Evolutionary conservation across 2,113 vertebrate genomes (phyloP).

Genomic region (Serilophus lunatus): DNA sequence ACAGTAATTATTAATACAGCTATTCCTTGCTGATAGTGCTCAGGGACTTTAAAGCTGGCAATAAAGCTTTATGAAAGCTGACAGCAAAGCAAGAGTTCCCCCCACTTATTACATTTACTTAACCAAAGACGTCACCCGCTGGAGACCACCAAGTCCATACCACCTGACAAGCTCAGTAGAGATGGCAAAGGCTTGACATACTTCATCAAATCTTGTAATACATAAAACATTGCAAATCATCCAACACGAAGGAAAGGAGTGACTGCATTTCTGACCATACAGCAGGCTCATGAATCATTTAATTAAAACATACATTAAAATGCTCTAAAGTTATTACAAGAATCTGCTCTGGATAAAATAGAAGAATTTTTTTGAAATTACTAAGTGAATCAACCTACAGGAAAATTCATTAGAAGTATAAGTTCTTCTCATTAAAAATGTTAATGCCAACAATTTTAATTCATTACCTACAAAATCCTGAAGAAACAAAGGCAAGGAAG

Average conservation of each 20-base stretch:
- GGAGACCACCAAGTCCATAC: not conserved
- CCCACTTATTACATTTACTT: constrained; percentile 1
- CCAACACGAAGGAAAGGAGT: not conserved
- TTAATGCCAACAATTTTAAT: not conserved
- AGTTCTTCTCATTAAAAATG: not conserved
- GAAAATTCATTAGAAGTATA: not conserved
- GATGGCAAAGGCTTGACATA: not conserved
- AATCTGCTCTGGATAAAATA: not conserved
- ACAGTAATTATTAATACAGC: not conserved
- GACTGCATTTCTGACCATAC: not conserved
- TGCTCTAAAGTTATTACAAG: not conserved
- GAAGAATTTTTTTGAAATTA: too few relatives aligned
- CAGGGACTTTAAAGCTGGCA: not conserved
- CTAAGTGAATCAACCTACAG: not conserved
- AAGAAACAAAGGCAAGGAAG: not conserved
- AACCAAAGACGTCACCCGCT: not conserved
- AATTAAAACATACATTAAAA: not conserved
- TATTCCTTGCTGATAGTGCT: not conserved
- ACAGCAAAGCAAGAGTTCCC: not conserved
- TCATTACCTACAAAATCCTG: not conserved
- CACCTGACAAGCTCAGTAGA: not conserved
- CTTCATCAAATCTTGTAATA: not conserved
- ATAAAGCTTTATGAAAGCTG: constrained; percentile 1
- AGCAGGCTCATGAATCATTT: not conserved
- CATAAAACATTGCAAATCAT: not conserved